Evolutionary conservation across 2,797 vertebrate species (phyloP).

Genomic region (Hyperoplus immaculatus): DNA sequence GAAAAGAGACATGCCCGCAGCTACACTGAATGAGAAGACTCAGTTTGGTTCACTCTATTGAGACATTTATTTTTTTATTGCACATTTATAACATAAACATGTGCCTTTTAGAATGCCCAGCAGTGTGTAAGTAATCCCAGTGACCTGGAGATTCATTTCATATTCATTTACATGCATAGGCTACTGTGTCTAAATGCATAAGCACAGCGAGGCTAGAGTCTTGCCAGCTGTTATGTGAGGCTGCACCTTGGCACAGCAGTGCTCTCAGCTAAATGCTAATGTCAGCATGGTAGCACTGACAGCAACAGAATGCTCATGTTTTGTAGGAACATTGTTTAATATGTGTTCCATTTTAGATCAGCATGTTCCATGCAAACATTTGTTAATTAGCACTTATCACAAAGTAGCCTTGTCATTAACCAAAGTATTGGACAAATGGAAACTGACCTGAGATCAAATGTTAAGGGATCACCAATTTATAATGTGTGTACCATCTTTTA

Average conservation of each 20-base stretch:
- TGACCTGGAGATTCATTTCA: not conserved
- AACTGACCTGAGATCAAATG: too few species aligned
- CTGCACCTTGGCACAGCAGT: not conserved
- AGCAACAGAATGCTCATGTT: not conserved
- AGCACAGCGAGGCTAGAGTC: not conserved
- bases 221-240: not conserved
- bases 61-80: not conserved
- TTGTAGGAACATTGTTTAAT: not conserved
- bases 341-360: not conserved
- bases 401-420: not conserved
- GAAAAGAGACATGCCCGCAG: conserved; percentile 24
- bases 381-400: not conserved
- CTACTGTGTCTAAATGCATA: not conserved
- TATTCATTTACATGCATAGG: not conserved
- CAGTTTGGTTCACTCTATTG: conserved; percentile 15
- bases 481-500: not conserved
- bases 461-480: not conserved
- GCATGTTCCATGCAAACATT: not conserved
- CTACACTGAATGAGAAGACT: conserved; percentile 16
- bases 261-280: not conserved
- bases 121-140: not conserved
- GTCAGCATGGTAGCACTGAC: not conserved
- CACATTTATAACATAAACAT: conserved; percentile 8
- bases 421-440: not conserved
- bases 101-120: not conserved